A percentile compares a stretch with the other conserved stretches of the same genome.
phyloP scores from a whole-genome alignment of 2,888 invertebrate genomes.

The Tenthredo mesomela region DNA sequence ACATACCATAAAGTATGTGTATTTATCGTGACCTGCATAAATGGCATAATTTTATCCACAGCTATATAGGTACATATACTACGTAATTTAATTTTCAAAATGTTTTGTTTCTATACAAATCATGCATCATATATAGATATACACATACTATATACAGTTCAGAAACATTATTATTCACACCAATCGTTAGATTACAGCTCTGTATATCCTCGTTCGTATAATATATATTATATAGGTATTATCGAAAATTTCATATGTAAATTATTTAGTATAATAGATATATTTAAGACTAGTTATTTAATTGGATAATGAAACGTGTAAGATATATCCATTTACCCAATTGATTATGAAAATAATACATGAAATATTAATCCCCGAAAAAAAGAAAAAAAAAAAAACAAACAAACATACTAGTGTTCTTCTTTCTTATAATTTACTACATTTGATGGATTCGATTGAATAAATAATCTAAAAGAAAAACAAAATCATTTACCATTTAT shows the following conservation, averaged over 20 bases:
- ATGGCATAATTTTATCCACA: not conserved
- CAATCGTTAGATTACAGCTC: not conserved
- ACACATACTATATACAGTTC: too few relatives aligned
- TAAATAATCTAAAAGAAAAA: too few relatives aligned
- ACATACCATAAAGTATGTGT: not conserved
- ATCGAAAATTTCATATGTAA: not conserved
- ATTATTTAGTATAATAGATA: conserved; percentile 3
- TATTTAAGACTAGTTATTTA: conserved; percentile 18
- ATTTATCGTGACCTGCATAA: not conserved
- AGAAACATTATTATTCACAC: not conserved
- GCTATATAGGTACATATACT: too few relatives aligned
- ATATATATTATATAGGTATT: not conserved
- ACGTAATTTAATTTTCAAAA: not conserved
- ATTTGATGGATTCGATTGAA: not conserved
- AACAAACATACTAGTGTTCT: too few relatives aligned
- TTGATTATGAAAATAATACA: conserved; percentile 1
- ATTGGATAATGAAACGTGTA: not conserved
- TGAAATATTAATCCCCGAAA: not conserved
- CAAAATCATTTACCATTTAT: not conserved
- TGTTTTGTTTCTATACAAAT: not conserved
- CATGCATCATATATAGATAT: too few relatives aligned
- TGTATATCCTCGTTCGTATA: not conserved
- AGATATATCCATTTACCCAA: not conserved
- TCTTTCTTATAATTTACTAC: not conserved
- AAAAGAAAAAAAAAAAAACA: too few relatives aligned